Percentiles rank a stretch among this genome's conserved stretches.
phyloP scores from a whole-genome alignment of 2,113 vertebrate species.

The Hiodon tergisus region DNA sequence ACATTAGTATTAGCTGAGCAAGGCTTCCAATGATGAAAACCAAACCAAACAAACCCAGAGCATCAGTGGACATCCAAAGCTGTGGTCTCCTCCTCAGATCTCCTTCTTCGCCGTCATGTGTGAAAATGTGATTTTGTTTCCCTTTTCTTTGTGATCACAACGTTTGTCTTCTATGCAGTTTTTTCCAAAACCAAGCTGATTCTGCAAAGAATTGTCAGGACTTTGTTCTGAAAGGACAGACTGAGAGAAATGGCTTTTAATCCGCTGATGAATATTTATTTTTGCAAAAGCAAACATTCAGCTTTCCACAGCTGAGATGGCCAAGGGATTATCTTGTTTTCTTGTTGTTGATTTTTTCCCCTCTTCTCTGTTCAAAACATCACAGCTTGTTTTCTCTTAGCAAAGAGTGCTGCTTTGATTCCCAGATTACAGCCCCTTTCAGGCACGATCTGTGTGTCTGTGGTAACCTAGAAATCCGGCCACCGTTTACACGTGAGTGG shows the following conservation, averaged over 20 bases:
- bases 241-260: not conserved
- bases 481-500: not conserved
- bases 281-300: not conserved
- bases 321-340: not conserved
- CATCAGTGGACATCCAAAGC: too few relatives aligned
- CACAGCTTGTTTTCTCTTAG: not conserved
- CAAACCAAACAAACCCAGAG: too few relatives aligned
- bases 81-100: not conserved
- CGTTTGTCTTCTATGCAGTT: not conserved
- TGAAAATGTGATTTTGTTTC: not conserved
- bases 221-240: too few relatives aligned
- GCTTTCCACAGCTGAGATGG: not conserved
- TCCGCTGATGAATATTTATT: slow-evolving; percentile 5
- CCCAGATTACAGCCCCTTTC: not conserved
- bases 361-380: not conserved
- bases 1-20: not conserved
- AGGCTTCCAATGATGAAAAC: too few relatives aligned
- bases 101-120: not conserved
- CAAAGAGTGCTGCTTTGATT: not conserved
- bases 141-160: slow-evolving; percentile 5
- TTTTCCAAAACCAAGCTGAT: not conserved
- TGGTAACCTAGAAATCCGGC: not conserved
- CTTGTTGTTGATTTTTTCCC: too few relatives aligned
- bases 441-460: not conserved
- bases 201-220: not conserved